Conservation (phyloP, 30 jellyfish, hydroid and myxozoan species). For the Pelagia noctiluca region DNA sequence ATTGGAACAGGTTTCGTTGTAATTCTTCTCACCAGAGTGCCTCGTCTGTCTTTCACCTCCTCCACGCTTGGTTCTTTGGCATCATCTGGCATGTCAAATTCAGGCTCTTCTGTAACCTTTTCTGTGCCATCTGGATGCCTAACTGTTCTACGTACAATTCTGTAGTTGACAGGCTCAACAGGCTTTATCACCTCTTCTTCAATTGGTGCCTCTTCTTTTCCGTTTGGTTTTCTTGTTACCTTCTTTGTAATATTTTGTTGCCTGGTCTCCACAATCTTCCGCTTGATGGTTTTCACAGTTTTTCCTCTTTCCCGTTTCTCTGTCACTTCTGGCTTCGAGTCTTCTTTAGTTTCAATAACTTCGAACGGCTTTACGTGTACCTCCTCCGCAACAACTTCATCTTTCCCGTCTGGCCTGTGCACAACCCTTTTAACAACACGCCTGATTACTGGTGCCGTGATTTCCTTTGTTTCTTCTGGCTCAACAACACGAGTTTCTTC, state of each 20-base stretch:
- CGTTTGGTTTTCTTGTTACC: slow-evolving; percentile 29
- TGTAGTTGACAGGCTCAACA: slow-evolving; percentile 59
- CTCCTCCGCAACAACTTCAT: not conserved
- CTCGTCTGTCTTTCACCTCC: slow-evolving; percentile 75
- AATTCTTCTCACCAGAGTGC: slow-evolving; percentile 63
- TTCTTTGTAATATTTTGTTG: slow-evolving; percentile 4
- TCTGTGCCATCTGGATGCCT: slow-evolving; percentile 68
- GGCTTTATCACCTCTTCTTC: slow-evolving; percentile 57
- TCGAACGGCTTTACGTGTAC: slow-evolving; percentile 13
- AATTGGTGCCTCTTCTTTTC: slow-evolving; percentile 7
- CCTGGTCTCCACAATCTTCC: slow-evolving; percentile 16
- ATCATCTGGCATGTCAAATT: slow-evolving; percentile 73
- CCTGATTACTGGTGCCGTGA: not conserved
- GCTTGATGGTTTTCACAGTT: not conserved
- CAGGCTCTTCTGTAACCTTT: slow-evolving; percentile 77
- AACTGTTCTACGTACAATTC: slow-evolving; percentile 36
- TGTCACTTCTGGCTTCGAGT: slow-evolving; percentile 20
- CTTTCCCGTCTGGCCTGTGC: not conserved
- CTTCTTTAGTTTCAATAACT: slow-evolving; percentile 28
- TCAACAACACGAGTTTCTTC: slow-evolving; percentile 63
- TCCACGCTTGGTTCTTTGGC: slow-evolving; percentile 66
- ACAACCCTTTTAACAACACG: not conserved
- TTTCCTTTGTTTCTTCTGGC: slow-evolving; percentile 49
- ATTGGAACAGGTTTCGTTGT: slow-evolving; percentile 67
- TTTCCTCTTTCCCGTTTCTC: slow-evolving; percentile 31